Base-by-base conservation (phyloP, 2,888 invertebrate species). In the Flexamia atlantica region DNA sequence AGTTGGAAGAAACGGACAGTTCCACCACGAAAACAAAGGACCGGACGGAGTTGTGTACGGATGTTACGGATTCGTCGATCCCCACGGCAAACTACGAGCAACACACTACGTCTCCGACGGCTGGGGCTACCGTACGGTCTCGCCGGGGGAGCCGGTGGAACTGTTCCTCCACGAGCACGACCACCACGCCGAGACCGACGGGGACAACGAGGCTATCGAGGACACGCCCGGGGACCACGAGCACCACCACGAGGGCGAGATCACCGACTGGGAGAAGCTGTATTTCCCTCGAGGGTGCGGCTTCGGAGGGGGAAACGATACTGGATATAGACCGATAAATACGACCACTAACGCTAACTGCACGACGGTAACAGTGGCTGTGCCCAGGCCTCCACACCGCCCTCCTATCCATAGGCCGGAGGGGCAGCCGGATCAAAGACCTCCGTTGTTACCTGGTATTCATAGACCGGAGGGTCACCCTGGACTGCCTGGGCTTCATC, bases 11-110 rank as follows among this genome's bases (percentile, higher is more conserved):
- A 93, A 93, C 88, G 94, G 94, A 57, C 95, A 95, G 90, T 96
- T 95, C 89, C 95, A 95, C 89, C 95, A 95, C 89, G 95, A 96
- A 90, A 94, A 92, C 84, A 93, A 94, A 83, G 95, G 95, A 4
- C 94, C 95, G 0, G 95, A 95, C 88, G 94, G 94, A 25, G 94
- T 95, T 23, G 95, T 95, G 0, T 95, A 95, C 88, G 96, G 96
- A 86, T 96, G 96, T 89, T 96, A 95, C 87, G 96, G 96, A 36
- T 94, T 94, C 89, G 92, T 95, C 57, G 95, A 95, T 89, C 93
- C 95, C 0, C 93, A 93, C 74, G 92, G 93, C 50, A 91, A 91
- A 85, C 91, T 95, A 14, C 92, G 93, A 46, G 94, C 93, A 72
- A 95, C 95, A 30, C 95, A 95, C 90, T 96, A 95, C 89, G 92